phyloP scores from a whole-genome alignment of 2,797 vertebrate species.

The Hydrophis major region DNA sequence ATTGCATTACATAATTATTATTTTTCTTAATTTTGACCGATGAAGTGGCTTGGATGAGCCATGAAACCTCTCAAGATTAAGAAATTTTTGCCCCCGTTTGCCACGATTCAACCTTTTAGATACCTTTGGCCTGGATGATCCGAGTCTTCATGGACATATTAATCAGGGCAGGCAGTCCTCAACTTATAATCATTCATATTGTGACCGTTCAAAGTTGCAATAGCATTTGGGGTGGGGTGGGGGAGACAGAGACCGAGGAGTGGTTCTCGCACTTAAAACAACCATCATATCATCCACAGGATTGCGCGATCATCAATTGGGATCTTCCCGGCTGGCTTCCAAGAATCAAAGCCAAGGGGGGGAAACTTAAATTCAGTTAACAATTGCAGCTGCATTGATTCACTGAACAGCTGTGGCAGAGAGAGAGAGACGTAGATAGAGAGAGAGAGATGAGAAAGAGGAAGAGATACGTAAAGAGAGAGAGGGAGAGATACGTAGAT shows the following conservation, averaged over 20 bases:
- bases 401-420: no score
- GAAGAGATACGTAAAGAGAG: no score
- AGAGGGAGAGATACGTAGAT: no score
- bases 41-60: background rate
- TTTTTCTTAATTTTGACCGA: background rate
- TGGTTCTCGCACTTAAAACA: background rate
- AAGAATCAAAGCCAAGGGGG: no score
- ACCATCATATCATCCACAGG: background rate
- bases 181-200: background rate
- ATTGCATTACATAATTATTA: background rate
- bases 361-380: no score
- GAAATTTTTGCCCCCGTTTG: background rate
- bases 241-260: background rate
- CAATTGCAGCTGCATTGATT: no score
- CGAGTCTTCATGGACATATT: background rate
- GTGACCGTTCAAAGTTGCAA: background rate
- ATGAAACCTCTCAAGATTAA: background rate
- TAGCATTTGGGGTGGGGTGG: no score
- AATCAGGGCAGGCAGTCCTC: background rate
- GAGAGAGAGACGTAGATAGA: no score
- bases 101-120: background rate
- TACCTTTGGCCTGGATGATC: background rate
- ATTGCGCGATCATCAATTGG: background rate
- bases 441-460: no score
- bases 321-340: no score